Conservation (phyloP, 2,888 invertebrate species). For the Antheraea assamensis region DNA sequence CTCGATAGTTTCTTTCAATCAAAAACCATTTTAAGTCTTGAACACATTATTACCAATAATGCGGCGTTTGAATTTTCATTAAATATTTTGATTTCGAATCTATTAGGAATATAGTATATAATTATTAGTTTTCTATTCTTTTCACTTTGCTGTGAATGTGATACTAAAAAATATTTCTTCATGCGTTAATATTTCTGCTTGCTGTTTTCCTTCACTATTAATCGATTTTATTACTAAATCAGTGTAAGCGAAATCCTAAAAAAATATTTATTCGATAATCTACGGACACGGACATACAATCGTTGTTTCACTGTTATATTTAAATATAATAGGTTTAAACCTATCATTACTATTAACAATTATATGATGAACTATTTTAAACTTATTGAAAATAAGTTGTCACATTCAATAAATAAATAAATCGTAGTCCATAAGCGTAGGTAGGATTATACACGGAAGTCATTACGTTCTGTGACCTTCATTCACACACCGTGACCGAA, state of each 20-base stretch:
- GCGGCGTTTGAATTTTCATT: not conserved
- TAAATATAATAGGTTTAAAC: too few relatives aligned
- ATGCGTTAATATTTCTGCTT: too few relatives aligned
- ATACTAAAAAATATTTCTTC: too few relatives aligned
- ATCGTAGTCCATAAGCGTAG: slow-evolving; percentile 45
- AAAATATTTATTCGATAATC: too few relatives aligned
- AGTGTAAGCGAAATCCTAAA: too few relatives aligned
- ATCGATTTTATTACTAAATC: too few relatives aligned
- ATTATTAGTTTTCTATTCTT: too few relatives aligned
- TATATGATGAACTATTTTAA: not conserved
- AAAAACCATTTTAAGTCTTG: not conserved
- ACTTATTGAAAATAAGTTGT: slow-evolving; percentile 11
- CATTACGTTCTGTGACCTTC: slow-evolving; percentile 66
- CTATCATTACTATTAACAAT: not conserved
- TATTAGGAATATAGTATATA: too few relatives aligned
- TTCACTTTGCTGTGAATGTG: too few relatives aligned
- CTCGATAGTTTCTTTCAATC: not conserved
- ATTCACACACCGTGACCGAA: slow-evolving; percentile 52
- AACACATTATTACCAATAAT: not conserved
- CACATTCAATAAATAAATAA: slow-evolving; percentile 2
- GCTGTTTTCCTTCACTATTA: too few relatives aligned
- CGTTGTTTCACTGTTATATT: not conserved
- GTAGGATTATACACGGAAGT: slow-evolving; percentile 69
- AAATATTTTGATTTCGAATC: not conserved
- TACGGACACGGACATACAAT: not conserved